Conservation (phyloP, 2,113 vertebrate genomes). For the Romanogobio albipinnatus region DNA sequence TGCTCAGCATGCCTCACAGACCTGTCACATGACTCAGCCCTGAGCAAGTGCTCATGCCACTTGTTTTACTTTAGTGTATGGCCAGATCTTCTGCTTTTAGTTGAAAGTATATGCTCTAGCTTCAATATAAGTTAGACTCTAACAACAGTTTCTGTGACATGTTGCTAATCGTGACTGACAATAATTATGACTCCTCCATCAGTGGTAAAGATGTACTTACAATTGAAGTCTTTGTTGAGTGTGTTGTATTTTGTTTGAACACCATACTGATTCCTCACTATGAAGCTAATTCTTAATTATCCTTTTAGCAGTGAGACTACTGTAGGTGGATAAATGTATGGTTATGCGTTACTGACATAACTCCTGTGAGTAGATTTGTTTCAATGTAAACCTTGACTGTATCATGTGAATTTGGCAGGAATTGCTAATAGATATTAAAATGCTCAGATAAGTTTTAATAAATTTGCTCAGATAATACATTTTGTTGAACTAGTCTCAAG, state of each 20-base stretch:
- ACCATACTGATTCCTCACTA: neutral
- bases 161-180: neutral
- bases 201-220: neutral
- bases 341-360: neutral
- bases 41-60: neutral
- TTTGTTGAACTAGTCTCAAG: too few relatives aligned
- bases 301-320: neutral
- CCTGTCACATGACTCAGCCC: slow-evolving; percentile 17
- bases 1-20: slow-evolving; percentile 11
- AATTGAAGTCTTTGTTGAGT: neutral
- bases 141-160: neutral
- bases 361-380: neutral
- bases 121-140: neutral
- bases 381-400: neutral
- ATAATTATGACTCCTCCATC: neutral
- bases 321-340: neutral
- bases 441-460: too few relatives aligned
- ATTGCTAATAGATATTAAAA: too few relatives aligned
- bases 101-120: neutral
- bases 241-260: neutral
- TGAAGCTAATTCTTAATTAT: neutral
- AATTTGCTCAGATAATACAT: too few relatives aligned
- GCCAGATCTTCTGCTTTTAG: neutral
- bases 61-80: neutral
- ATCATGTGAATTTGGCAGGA: neutral